Percentiles rank a stretch among this genome's conserved stretches.
Evolutionary conservation across 1,140 invertebrate species (phyloP).

Genomic region (Liolophura sinensis): DNA sequence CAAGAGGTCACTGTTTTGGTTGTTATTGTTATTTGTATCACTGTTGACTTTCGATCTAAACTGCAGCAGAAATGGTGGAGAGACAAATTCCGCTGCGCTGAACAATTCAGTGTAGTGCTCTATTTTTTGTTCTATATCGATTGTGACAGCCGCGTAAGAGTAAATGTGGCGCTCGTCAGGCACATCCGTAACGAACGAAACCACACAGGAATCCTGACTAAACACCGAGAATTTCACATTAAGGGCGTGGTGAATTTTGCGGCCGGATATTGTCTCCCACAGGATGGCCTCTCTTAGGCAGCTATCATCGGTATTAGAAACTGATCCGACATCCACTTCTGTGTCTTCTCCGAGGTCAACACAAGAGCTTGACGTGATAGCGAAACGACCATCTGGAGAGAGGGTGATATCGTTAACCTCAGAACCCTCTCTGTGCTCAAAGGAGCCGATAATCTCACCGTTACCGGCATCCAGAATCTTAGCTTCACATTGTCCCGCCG

Average conservation of each 20-base stretch:
- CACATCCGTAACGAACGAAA: constrained; percentile 29
- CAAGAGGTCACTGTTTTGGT: constrained; percentile 13
- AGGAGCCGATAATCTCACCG: constrained; percentile 26
- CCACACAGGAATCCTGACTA: constrained; percentile 19
- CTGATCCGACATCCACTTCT: constrained; percentile 6
- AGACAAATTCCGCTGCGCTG: constrained; percentile 34
- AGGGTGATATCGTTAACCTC: constrained; percentile 24
- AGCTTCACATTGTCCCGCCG: constrained; percentile 23
- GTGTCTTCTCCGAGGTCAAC: constrained; percentile 7
- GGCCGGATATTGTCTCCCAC: constrained; percentile 31
- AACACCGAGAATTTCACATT: constrained; percentile 34
- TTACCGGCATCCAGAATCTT: constrained; percentile 34
- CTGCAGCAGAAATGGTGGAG: constrained; percentile 16
- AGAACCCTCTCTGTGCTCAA: constrained; percentile 32
- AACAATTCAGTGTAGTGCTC: constrained; percentile 24
- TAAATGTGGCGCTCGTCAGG: constrained; percentile 27
- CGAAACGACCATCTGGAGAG: constrained; percentile 32
- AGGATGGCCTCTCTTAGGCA: constrained; percentile 33
- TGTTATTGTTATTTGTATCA: constrained; percentile 28
- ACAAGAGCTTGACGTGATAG: constrained; percentile 21
- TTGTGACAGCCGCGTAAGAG: constrained; percentile 13
- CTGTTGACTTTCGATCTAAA: constrained; percentile 19
- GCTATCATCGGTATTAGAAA: constrained; percentile 1
- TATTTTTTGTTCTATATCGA: background rate
- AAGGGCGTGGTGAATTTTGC: constrained; percentile 23